Base-by-base conservation (phyloP, 37 sponge, comb jelly and placozoan genomes). In the Halisarca cf. caerulea region DNA sequence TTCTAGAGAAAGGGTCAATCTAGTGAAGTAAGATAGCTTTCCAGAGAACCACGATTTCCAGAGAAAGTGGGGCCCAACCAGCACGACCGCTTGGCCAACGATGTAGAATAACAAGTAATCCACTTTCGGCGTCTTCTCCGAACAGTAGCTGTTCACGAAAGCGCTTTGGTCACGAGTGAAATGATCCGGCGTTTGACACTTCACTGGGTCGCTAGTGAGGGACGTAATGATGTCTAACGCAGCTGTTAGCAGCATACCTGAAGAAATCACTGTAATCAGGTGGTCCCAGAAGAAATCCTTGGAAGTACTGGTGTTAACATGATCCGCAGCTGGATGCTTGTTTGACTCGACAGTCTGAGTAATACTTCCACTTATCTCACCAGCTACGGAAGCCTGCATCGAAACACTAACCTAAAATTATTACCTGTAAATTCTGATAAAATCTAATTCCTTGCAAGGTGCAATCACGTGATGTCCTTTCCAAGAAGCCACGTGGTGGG, bases 61-160 rank as follows among this genome's bases (percentile, higher is more conserved):
- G 30, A 62, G 30, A 23, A 62, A 27, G 30, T 62, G 64, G 15
- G 64, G 64, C 23, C 64, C 64, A 6, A 27, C 64, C 30, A 62
- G 6, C 18, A 6, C 25, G 25, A 62, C 6, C 15, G 64, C 64
- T 27, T 62, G 64, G 4, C 30, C 64, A 7, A 62, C 23, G 30
- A 62, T 62, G 64, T 20, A 62, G 30, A 62, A 62, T 4, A 62
- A 23, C 4, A 62, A 62, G 64, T 62, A 62, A 62, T 62, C 64
- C 64, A 27, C 30, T 23, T 30, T 27, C 30, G 64, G 64, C 64
- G 64, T 62, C 30, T 62, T 23, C 64, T 62, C 64, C 30, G 64
- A 62, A 23, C 64, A 62, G 64, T 30, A 62, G 9, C 64, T 23
- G 23, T 62, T 62, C 30, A 62, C 15, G 64, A 62, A 62, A 27